These are phyloP conservation scores for Pyrrhosoma nymphula DNA, from an alignment of 2,888 invertebrate species.

Conservation along the genomic window DNA sequence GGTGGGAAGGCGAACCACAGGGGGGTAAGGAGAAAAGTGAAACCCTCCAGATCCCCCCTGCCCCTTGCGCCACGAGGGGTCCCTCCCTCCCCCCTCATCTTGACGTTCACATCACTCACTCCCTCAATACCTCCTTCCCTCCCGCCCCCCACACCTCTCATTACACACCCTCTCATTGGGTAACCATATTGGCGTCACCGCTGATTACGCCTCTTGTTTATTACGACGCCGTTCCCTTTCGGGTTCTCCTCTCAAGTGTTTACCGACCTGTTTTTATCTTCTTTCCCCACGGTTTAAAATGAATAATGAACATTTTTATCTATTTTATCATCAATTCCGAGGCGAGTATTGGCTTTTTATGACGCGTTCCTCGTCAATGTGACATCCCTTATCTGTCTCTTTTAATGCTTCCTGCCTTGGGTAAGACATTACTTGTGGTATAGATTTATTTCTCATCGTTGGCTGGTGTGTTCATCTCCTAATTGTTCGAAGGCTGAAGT, in stretches of 20 bases:
- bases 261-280: not conserved
- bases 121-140: not conserved
- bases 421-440: not conserved
- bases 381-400: not conserved
- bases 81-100: not conserved
- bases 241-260: not conserved
- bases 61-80: no score
- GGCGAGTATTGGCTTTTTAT: not conserved
- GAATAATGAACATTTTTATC: not conserved
- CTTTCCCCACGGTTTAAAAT: not conserved
- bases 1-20: no score
- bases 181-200: not conserved
- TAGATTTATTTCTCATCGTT: no score
- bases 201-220: not conserved
- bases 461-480: no score
- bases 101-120: no score
- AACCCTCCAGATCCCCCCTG: no score
- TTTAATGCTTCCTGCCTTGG: not conserved
- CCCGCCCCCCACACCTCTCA: not conserved
- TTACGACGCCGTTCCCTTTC: not conserved
- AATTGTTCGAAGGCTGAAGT: no score
- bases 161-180: not conserved
- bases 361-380: not conserved
- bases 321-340: not conserved
- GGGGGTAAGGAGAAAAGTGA: no score